Evolutionary conservation across 2,888 invertebrate genomes (phyloP).

Genomic region (Teleiodes luculella): DNA sequence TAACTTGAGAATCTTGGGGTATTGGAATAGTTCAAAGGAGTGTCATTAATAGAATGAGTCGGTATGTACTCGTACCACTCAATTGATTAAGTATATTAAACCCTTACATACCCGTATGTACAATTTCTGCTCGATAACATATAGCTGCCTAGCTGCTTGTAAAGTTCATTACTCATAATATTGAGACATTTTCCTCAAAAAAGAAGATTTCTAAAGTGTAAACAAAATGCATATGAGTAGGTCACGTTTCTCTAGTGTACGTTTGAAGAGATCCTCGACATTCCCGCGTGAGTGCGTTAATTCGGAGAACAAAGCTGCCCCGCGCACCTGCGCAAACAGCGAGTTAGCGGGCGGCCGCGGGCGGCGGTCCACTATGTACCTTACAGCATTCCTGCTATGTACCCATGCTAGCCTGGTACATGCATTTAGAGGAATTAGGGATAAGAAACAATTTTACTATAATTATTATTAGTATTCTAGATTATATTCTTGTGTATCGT

Average conservation of each 20-base stretch:
- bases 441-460: no score
- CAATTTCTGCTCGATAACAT: no score
- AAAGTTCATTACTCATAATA: no score
- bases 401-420: not conserved
- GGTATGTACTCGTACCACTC: not conserved
- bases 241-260: constrained; percentile 6
- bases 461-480: no score
- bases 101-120: no score
- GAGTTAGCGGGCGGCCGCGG: constrained; percentile 41
- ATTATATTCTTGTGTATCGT: no score
- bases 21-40: no score
- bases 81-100: no score
- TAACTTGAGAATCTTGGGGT: not conserved
- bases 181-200: not conserved
- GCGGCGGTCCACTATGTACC: not conserved
- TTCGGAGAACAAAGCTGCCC: constrained; percentile 67
- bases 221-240: constrained; percentile 8
- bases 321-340: constrained; percentile 70
- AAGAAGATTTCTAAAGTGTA: not conserved
- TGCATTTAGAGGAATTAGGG: no score
- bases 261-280: constrained; percentile 30
- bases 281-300: constrained; percentile 57
- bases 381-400: constrained; percentile 11
- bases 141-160: no score
- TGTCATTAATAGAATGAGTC: not conserved